Base-by-base conservation (phyloP, 1,140 invertebrate species). In the Fopius arisanus region DNA sequence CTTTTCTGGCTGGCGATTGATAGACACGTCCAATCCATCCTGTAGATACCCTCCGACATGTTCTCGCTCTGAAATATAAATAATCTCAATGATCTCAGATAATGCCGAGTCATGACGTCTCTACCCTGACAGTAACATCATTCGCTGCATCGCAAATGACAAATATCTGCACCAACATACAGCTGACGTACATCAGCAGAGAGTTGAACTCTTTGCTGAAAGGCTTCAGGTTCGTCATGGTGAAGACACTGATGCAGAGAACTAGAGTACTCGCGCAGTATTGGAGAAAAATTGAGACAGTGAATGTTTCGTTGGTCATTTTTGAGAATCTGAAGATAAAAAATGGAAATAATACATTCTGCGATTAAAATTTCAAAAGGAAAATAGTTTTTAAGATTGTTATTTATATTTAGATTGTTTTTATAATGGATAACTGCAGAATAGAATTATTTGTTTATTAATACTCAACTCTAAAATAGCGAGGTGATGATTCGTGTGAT, bases 381-480 rank as follows among this genome's bases (percentile, higher is more conserved):
- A n/a, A n/a, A n/a, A n/a, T n/a, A n/a, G n/a, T n/a, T n/a, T n/a
- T n/a, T n/a, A n/a, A n/a, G n/a, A n/a, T n/a, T n/a, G n/a, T n/a
- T n/a, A n/a, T n/a, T n/a, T n/a, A n/a, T n/a, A n/a, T n/a, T n/a
- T n/a, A n/a, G n/a, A n/a, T n/a, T n/a, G n/a, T n/a, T n/a, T n/a
- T n/a, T n/a, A n/a, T n/a, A n/a, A n/a, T n/a, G n/a, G n/a, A n/a
- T n/a, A n/a, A n/a, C n/a, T n/a, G n/a, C n/a, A n/a, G n/a, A n/a
- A n/a, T n/a, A n/a, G n/a, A n/a, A n/a, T n/a, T n/a, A n/a, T n/a
- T n/a, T n/a, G n/a, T n/a, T n/a, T n/a, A n/a, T n/a, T n/a, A 43
- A 67, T 23, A 67, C 66, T 67, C 66, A 67, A 67, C 66, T 67
- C 2, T n/a, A 67, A 67, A n/a, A 67, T 67, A 16, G 66, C 66